Base-by-base conservation (phyloP, 2,113 vertebrate genomes). In the Serinus canaria region DNA sequence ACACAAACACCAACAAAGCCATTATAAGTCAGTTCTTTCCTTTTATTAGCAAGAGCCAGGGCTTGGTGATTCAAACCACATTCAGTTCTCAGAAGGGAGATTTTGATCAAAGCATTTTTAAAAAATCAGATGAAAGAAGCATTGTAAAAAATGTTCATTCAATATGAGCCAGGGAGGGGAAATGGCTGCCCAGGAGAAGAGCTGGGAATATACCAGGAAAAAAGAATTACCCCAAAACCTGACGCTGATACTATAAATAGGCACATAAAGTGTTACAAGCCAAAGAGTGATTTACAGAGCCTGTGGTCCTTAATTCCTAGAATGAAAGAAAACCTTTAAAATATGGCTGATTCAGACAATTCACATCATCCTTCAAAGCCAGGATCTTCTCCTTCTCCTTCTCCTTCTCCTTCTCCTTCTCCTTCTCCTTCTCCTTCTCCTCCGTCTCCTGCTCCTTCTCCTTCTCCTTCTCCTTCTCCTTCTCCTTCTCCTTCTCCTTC, bases 91-190 rank as follows among this genome's bases (percentile, higher is more conserved):
- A 90, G 89, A 87, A 80, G 28, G 82, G 82, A 95, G 89, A 68
- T 95, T 95, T 77, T 90, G 84, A 96, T 97, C 94, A 96, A 95
- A 97, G 93, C 89, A 9, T 89, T 95, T 96, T 83, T 55, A 85
- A 91, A 90, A 90, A 91, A 95, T 94, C 89, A 91, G 93, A 95
- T 92, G 93, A 94, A 92, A 92, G 91, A 73, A 83, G 33, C 64
- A 91, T 91, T 88, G 92, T 50, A 92, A 94, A 90, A 95, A 92
- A 85, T 60, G 84, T 58, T 91, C 70, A 22, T 91, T 87, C 94
- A 91, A 85, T 87, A 67, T 59, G 90, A 95, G 55, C 75, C 87
- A 94, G 84, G 90, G 95, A 91, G 43, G 63, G 91, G 94, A 89
- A 96, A 77, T 84, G 67, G 81, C 74, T 89, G 66, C 66, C 44